Evolutionary conservation across 2,113 vertebrate genomes (phyloP), one percentile per base, ranked within the genome.

Genomic region (Pycnonotus jocosus): DNA sequence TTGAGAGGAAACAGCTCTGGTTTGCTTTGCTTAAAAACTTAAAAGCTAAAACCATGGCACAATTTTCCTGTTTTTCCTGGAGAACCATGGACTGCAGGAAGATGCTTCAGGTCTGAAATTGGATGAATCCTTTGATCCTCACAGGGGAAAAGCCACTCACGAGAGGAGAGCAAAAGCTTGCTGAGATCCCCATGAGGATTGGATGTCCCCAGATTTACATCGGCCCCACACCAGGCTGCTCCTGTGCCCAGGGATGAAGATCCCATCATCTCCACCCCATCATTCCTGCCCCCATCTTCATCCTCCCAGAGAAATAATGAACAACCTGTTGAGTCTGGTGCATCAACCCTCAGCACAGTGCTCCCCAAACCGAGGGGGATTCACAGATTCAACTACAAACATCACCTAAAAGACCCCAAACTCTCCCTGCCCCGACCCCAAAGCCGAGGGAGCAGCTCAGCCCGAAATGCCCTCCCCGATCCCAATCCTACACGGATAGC

Each of bases 71-170:
- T 7, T 68, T 31, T 15, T 45, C 62, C 61, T 25, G n/a, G 15
- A 81, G 53, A 64, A 23, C 1, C 17, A 17, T 5, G 6, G 40
- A 18, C 7, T 2, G 5, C 28, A 68, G 50, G 62, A 60, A 85
- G 81, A 7, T 42, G 27, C 15, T 77, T 15, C 40, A 64, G 20
- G 20, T 37, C 48, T 20, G 89, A 82, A 90, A 90, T 30, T 9
- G 74, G 87, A 58, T 33, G 77, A 76, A 82, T 65, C 58, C 70
- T 95, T 91, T 73, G 89, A 92, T 84, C 89, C 64, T 71, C 77
- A 17, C 44, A 24, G 40, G 72, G 69, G 38, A 74, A 81, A 81
- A 91, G 73, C 69, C 37, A 45, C 81, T 57, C 66, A 27, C 42
- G 17, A 31, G 81, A 91, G 65, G 48, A 72, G 91, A 89, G 77